A percentile compares a stretch with the other conserved stretches of the same genome.
Evolutionary conservation across 2,888 invertebrate species (phyloP).

Genomic region (Andricus quercusramuli): DNA sequence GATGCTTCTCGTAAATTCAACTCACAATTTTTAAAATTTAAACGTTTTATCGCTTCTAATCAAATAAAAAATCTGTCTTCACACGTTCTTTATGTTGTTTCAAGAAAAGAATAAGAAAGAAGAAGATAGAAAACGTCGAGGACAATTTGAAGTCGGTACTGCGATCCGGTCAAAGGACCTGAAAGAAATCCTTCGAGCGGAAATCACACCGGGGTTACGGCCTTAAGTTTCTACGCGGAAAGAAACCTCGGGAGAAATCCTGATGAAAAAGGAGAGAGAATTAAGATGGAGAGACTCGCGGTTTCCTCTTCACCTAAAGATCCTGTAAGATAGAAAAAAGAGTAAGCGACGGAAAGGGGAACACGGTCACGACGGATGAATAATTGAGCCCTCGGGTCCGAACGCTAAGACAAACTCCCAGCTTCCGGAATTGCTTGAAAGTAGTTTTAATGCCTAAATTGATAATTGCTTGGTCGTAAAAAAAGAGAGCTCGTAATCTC

Average conservation of each 20-base stretch:
- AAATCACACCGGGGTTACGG: constrained; percentile 56
- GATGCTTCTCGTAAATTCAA: not conserved
- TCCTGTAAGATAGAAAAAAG: constrained; percentile 51
- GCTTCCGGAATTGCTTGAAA: constrained; percentile 37
- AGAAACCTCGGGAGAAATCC: constrained; percentile 44
- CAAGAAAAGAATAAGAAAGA: not conserved
- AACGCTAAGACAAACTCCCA: constrained; percentile 62
- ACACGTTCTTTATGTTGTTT: not conserved
- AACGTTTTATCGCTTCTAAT: not conserved
- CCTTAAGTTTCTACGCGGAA: constrained; percentile 59
- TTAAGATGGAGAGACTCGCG: constrained; percentile 50
- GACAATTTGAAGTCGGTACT: constrained; percentile 38
- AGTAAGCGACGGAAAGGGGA: constrained; percentile 56
- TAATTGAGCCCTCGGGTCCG: constrained; percentile 66
- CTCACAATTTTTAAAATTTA: not conserved
- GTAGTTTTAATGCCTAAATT: constrained; percentile 36
- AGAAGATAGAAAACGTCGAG: constrained; percentile 22
- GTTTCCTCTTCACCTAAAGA: constrained; percentile 58
- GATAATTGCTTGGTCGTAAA: constrained; percentile 30
- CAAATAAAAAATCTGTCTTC: not conserved
- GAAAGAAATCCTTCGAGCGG: constrained; percentile 59
- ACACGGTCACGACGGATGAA: constrained; percentile 60
- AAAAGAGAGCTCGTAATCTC: constrained; percentile 30
- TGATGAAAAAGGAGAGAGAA: constrained; percentile 43
- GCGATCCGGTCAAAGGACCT: constrained; percentile 39